Evolutionary conservation across 1,140 invertebrate genomes (phyloP), one percentile per base, ranked within the genome.

Genomic region (Drosophila parabipectinata): DNA sequence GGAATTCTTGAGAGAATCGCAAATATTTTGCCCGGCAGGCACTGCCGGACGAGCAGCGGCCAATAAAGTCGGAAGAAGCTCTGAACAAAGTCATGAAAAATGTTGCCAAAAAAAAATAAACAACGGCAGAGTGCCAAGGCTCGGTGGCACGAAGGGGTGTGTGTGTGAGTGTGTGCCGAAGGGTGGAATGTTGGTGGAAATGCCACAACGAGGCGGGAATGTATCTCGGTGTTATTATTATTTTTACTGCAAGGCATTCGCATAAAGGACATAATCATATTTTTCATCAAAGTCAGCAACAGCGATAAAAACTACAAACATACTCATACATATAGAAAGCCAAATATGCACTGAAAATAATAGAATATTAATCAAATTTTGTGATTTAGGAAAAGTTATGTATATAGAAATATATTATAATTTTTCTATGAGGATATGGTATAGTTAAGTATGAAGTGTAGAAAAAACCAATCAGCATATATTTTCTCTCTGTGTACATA

Each of bases 241-340:
- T 88, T 88, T 89, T 88, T 89, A 88, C 83, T 88, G 83, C 72
- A 88, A 88, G 79, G 84, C 83, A 88, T 88, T 88, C 84, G 83
- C 83, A 88, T 89, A 88, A 88, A 88, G 83, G 79, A 88, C 83
- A 88, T 88, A 88, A 88, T 88, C 83, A 88, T 88, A 88, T 88
- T 88, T 88, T 88, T 89, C 83, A 88, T 88, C 83, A 88, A 88
- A 88, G 83, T 88, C 83, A 88, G 83, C 83, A 88, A 69, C 77
- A 83, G 77, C 84, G 83, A 88, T 88, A 88, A 88, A 88, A 88
- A 77, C 83, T 88, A 88, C 83, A 83, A 48, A 57, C 71, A 66
- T 39, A 83, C 63, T 76, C 73, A 57, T 62, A 52, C 39, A 44
- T 30, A 64, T 54, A 73, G 12, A 44, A 34, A 66, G 59, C 48